Conservation (phyloP, 1,140 invertebrate species). For the Neodiprion virginianus region DNA sequence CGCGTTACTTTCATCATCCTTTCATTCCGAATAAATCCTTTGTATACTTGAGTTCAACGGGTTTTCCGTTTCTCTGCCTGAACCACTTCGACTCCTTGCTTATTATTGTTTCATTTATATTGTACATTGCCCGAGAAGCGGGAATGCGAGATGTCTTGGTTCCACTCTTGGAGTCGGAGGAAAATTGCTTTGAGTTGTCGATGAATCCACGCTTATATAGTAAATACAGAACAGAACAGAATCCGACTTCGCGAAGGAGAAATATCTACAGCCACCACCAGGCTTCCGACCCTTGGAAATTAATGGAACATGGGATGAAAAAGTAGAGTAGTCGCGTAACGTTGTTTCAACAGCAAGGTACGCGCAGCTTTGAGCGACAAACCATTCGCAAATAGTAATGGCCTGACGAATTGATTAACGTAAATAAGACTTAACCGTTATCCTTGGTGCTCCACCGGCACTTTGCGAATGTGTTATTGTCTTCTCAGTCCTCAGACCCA, state of each 20-base stretch:
- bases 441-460: neutral
- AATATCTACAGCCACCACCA: no score
- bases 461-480: slow-evolving; percentile 2
- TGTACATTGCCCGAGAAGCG: neutral
- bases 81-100: neutral
- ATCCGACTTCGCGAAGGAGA: no score
- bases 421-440: neutral
- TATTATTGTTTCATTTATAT: neutral
- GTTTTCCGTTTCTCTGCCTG: neutral
- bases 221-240: no score
- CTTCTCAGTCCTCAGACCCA: neutral
- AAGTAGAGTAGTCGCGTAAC: no score
- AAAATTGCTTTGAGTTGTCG: neutral
- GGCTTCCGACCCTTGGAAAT: no score
- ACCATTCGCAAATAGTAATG: neutral
- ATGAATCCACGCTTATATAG: no score
- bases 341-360: no score
- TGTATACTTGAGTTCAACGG: neutral
- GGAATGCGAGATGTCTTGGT: no score
- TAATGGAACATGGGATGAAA: no score
- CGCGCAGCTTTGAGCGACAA: no score
- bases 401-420: neutral
- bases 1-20: neutral
- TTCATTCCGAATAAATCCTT: neutral
- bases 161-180: neutral